A percentile compares a stretch with the other conserved stretches of the same genome.
phyloP scores from a whole-genome alignment of 2,888 invertebrate genomes.

The Idaea aversata region DNA sequence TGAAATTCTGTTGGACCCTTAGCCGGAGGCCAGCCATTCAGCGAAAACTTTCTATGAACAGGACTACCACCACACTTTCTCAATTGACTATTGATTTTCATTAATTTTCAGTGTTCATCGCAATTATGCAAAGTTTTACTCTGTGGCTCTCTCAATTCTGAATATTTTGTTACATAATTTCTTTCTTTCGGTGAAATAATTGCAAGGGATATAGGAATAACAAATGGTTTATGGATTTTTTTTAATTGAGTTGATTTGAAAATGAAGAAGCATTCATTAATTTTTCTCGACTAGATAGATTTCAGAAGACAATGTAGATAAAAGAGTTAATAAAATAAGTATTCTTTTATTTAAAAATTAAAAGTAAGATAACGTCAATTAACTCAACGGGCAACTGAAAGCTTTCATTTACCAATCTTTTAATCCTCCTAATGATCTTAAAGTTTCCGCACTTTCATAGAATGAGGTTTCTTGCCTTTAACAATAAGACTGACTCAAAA shows the following conservation, averaged over 20 bases:
- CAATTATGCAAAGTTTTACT: not conserved
- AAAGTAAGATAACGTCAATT: not conserved
- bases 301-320: too few species aligned
- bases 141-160: not conserved
- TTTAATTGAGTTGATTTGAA: too few species aligned
- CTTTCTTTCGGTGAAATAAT: not conserved
- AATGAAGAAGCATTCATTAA: too few species aligned
- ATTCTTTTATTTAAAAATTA: not conserved
- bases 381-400: conserved; percentile 3
- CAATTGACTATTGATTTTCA: conserved; percentile 11
- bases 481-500: not conserved
- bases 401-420: conserved; percentile 1
- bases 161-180: not conserved
- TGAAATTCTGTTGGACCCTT: conserved; percentile 32
- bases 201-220: not conserved
- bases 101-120: conserved; percentile 3
- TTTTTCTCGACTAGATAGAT: too few species aligned
- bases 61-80: conserved; percentile 8
- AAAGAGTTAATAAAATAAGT: not conserved
- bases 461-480: not conserved
- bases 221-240: not conserved
- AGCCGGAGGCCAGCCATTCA: conserved; percentile 6
- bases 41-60: conserved; percentile 18
- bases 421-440: not conserved
- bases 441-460: not conserved